These are phyloP conservation scores for Meloidogyne chitwoodi DNA, from an alignment of 1,140 invertebrate genomes.

Conservation along the genomic window DNA sequence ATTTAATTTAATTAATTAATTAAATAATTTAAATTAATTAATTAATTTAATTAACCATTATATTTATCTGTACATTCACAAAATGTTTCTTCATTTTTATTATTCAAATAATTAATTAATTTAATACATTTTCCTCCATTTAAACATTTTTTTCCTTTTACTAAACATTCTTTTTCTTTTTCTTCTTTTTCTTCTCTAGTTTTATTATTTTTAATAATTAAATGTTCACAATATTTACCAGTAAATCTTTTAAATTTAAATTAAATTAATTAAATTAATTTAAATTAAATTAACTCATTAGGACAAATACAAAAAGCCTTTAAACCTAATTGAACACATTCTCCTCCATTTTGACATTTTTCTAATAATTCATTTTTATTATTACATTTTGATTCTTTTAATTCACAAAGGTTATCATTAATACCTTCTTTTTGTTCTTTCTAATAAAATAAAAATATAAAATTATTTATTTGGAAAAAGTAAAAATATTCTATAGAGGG, in stretches of 20 bases:
- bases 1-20: too few relatives aligned
- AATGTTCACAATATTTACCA: not conserved
- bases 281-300: not conserved
- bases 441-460: too few relatives aligned
- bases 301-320: slow-evolving; percentile 23
- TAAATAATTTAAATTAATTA: too few relatives aligned
- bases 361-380: not conserved
- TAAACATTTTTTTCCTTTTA: slow-evolving; percentile 13
- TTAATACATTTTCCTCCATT: slow-evolving; percentile 18
- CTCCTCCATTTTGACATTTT: slow-evolving; percentile 15
- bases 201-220: too few relatives aligned
- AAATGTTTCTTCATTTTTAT: not conserved
- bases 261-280: not conserved
- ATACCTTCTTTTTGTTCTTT: too few relatives aligned
- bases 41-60: too few relatives aligned
- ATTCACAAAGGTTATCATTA: too few relatives aligned
- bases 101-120: too few relatives aligned
- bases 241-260: not conserved
- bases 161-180: slow-evolving; percentile 8
- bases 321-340: slow-evolving; percentile 9
- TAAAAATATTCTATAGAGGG: too few relatives aligned
- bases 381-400: not conserved
- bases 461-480: too few relatives aligned
- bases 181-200: not conserved
- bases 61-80: not conserved